Evolutionary conservation across 64 coral and sea anemone species (phyloP).

Genomic region (Montipora capricornis): DNA sequence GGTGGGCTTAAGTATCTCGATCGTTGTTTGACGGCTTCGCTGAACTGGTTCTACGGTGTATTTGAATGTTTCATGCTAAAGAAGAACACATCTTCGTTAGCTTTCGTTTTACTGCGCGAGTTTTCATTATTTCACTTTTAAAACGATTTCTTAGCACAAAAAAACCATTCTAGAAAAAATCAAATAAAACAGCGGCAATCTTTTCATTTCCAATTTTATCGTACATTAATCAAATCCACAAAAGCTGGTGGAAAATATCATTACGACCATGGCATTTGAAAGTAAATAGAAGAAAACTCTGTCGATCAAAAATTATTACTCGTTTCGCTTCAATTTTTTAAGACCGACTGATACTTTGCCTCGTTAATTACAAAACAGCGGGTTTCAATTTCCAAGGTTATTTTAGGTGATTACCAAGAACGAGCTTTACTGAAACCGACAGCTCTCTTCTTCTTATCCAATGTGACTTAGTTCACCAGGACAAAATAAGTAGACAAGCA

Average conservation of each 20-base stretch:
- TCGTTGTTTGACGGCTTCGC: too few relatives aligned
- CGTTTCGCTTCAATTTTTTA: background rate
- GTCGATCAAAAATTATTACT: background rate
- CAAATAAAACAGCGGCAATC: background rate
- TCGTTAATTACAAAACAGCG: constrained; percentile 42
- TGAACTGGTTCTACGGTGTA: too few relatives aligned
- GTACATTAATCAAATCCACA: background rate
- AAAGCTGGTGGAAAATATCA: background rate
- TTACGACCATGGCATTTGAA: background rate
- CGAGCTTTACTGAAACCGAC: background rate
- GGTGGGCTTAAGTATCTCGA: too few relatives aligned
- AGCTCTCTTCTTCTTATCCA: background rate
- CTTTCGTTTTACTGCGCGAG: too few relatives aligned
- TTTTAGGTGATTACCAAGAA: constrained; percentile 21
- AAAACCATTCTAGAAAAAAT: background rate
- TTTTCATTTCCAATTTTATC: background rate
- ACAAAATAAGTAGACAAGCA: too few relatives aligned
- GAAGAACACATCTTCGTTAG: too few relatives aligned
- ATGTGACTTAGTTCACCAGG: background rate
- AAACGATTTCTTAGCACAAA: background rate
- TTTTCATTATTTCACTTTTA: background rate
- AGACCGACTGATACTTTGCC: background rate
- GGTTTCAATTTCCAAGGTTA: constrained; percentile 49
- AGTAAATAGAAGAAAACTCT: too few relatives aligned
- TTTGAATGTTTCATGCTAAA: too few relatives aligned